Percentiles rank a stretch among this genome's conserved stretches.
Evolutionary conservation across 2,888 invertebrate species (phyloP).

Genomic region (Maniola hyperantus): DNA sequence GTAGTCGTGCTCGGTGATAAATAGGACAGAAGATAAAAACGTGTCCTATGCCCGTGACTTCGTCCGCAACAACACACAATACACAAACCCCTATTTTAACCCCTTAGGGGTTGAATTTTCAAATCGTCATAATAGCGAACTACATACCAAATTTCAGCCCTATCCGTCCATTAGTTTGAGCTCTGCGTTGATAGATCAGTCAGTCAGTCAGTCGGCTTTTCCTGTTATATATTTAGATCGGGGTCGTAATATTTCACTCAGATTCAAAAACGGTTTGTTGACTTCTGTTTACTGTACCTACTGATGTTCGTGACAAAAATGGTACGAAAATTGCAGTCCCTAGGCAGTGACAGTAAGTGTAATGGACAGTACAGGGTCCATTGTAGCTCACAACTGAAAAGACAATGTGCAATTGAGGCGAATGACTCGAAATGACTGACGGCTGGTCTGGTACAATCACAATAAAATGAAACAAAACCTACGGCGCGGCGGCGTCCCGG

Average conservation of each 20-base stretch:
- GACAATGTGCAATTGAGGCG: conserved; percentile 21
- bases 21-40: too few species aligned
- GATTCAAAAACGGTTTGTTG: neutral
- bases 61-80: too few species aligned
- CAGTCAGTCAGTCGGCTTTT: too few species aligned
- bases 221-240: too few species aligned
- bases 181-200: too few species aligned
- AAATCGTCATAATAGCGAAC: too few species aligned
- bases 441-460: conserved; percentile 1
- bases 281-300: neutral
- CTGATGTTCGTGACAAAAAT: neutral
- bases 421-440: conserved; percentile 18
- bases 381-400: conserved; percentile 20
- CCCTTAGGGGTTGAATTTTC: too few species aligned
- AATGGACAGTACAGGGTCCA: conserved; percentile 17
- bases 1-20: too few species aligned
- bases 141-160: too few species aligned
- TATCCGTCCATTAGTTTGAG: too few species aligned
- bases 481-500: conserved; percentile 11
- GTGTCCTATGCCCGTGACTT: too few species aligned
- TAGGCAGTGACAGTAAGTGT: conserved; percentile 8
- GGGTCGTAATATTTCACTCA: neutral
- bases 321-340: neutral
- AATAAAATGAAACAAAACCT: conserved; percentile 13
- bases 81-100: too few species aligned